Evolutionary conservation across 2,113 vertebrate species (phyloP).

Genomic region (Vidua macroura): DNA sequence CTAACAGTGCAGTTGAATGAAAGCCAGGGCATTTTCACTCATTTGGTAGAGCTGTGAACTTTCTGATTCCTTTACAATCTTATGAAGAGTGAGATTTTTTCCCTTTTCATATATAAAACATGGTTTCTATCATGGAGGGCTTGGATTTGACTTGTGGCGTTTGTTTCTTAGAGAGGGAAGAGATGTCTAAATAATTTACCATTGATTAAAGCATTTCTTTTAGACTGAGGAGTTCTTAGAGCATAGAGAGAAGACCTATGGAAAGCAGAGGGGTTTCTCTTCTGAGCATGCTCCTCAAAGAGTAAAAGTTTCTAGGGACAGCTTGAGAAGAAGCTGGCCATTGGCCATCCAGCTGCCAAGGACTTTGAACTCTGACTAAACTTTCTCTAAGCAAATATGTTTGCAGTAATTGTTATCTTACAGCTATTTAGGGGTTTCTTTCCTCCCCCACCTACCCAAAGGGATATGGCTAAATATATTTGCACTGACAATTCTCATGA

Average conservation of each 20-base stretch:
- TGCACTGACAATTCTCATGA: slow-evolving; percentile 36
- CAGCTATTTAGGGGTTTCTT: slow-evolving; percentile 48
- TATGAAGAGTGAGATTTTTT: background rate
- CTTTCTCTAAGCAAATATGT: slow-evolving; percentile 48
- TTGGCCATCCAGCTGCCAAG: slow-evolving; percentile 29
- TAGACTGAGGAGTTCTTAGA: background rate
- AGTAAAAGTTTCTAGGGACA: background rate
- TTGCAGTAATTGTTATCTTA: slow-evolving; percentile 46
- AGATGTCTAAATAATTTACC: background rate
- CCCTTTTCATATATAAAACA: background rate
- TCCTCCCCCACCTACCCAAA: slow-evolving; percentile 47
- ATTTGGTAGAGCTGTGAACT: background rate
- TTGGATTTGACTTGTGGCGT: background rate
- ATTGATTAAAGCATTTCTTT: background rate
- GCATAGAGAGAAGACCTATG: background rate
- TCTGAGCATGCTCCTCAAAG: background rate
- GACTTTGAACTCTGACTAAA: slow-evolving; percentile 21
- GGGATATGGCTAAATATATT: slow-evolving; percentile 65
- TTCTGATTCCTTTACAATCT: background rate
- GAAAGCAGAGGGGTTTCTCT: background rate
- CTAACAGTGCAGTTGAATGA: background rate
- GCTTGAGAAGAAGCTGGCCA: slow-evolving; percentile 5
- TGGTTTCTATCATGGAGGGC: background rate
- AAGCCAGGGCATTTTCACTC: background rate
- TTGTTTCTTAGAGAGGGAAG: background rate